Percentiles rank a stretch among this genome's conserved stretches.
These are phyloP conservation scores for Crypturellus tataupa DNA, from an alignment of 2,797 vertebrate species.

Conservation along the genomic window DNA sequence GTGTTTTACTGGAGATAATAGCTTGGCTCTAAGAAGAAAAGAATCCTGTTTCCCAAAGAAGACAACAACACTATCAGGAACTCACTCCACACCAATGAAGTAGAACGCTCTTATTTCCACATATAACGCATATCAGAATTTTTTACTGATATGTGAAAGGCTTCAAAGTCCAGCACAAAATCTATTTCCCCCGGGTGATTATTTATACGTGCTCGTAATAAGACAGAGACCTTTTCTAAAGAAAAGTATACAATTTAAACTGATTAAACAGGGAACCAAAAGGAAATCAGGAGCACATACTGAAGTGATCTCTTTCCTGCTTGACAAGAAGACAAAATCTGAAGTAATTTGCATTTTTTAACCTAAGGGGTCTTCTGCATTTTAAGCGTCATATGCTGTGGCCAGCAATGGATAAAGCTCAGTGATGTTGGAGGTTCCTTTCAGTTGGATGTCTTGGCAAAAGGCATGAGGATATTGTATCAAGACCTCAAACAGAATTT, in stretches of 20 bases:
- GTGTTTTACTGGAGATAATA: not conserved
- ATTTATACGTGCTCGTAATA: accelerated
- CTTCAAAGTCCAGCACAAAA: not conserved
- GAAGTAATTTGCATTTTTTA: not conserved
- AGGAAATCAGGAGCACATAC: not conserved
- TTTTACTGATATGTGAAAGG: not conserved
- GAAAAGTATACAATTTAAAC: not conserved
- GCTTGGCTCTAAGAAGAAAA: not conserved
- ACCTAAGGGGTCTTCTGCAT: not conserved
- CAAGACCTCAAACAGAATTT: not conserved
- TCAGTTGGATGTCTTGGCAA: not conserved
- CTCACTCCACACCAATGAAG: not conserved
- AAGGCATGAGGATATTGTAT: not conserved
- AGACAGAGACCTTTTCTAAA: not conserved
- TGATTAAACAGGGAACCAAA: not conserved
- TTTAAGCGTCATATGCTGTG: not conserved
- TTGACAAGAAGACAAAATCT: accelerated
- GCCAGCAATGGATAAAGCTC: not conserved
- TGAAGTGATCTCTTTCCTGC: not conserved
- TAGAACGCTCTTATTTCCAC: not conserved
- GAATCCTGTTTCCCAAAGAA: not conserved
- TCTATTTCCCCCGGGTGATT: not conserved
- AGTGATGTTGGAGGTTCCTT: not conserved
- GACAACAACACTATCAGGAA: not conserved
- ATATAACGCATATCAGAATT: not conserved